phyloP scores from a whole-genome alignment of 2,888 invertebrate genomes.

The Hololepta plana region DNA sequence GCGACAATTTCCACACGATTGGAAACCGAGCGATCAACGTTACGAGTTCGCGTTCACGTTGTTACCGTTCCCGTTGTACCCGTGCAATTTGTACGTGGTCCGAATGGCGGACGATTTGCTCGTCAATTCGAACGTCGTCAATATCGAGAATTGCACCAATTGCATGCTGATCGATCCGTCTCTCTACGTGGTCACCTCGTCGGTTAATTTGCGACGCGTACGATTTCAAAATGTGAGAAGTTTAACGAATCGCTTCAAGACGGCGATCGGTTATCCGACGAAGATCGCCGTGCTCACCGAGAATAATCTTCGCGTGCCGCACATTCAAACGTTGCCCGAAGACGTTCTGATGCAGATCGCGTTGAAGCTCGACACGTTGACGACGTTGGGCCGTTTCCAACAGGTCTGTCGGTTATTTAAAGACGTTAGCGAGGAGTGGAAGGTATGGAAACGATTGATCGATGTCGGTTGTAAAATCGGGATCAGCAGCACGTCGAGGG shows the following conservation, averaged over 20 bases:
- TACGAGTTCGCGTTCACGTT: conserved; percentile 17
- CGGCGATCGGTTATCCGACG: conserved; percentile 17
- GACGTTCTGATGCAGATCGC: conserved; percentile 22
- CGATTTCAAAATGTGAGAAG: conserved; percentile 20
- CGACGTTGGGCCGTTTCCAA: conserved; percentile 13
- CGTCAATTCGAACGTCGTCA: conserved; percentile 19
- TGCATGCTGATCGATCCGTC: conserved; percentile 18
- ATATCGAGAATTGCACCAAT: conserved; percentile 11
- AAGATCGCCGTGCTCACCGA: conserved; percentile 14
- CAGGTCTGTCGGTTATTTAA: conserved; percentile 15
- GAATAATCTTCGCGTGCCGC: conserved; percentile 13
- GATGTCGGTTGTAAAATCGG: conserved; percentile 1
- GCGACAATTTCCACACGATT: conserved; percentile 14
- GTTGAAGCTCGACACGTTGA: no score
- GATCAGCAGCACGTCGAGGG: conserved; percentile 1
- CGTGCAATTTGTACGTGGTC: conserved; percentile 17
- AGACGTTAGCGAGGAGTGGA: conserved; percentile 11
- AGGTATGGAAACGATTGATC: conserved; percentile 11
- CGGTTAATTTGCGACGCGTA: conserved; percentile 1
- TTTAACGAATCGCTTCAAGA: conserved; percentile 20
- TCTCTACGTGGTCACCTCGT: conserved; percentile 14
- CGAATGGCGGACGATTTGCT: conserved; percentile 17
- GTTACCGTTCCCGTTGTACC: conserved; percentile 12
- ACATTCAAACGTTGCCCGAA: conserved; percentile 23
- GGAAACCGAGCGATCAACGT: conserved; percentile 13